phyloP scores from a whole-genome alignment of 2,888 invertebrate genomes.

The Brenthis daphne region DNA sequence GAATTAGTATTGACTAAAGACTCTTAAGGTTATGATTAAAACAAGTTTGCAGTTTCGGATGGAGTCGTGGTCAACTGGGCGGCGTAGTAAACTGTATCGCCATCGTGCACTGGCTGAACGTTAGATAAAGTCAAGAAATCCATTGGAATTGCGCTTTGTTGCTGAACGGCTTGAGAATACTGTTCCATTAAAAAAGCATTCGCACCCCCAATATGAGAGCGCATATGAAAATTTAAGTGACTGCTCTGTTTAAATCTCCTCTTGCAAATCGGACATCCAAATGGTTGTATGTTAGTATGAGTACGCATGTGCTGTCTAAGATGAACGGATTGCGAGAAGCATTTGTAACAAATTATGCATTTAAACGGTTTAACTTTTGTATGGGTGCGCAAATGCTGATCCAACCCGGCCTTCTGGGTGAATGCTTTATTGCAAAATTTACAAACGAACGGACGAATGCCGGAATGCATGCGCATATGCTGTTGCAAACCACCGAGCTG shows the following conservation, averaged over 20 bases:
- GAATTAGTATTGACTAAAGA: no score
- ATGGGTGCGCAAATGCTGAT: conserved; percentile 75
- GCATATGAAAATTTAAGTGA: conserved; percentile 75
- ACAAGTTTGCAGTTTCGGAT: conserved; percentile 12
- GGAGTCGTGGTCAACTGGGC: conserved; percentile 55
- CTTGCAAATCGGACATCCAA: conserved; percentile 68
- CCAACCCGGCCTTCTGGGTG: conserved; percentile 74
- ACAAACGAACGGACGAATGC: conserved; percentile 70
- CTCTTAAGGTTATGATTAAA: neutral
- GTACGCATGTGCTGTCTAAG: conserved; percentile 77
- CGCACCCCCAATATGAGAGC: conserved; percentile 61
- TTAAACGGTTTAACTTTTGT: conserved; percentile 76
- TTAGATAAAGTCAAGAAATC: conserved; percentile 65
- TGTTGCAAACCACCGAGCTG: conserved; percentile 76
- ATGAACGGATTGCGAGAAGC: conserved; percentile 77
- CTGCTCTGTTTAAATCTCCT: conserved; percentile 75
- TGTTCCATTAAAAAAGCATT: conserved; percentile 52
- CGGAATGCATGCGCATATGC: conserved; percentile 76
- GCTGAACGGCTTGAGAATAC: conserved; percentile 52
- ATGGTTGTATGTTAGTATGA: conserved; percentile 77
- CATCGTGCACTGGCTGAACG: conserved; percentile 65
- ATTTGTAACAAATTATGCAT: conserved; percentile 72
- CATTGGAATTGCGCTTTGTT: conserved; percentile 49
- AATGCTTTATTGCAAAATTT: conserved; percentile 73
- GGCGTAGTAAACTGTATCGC: conserved; percentile 69